These are phyloP conservation scores for Gracilinanus agilis DNA, from an alignment of 2,113 vertebrate species.

Conservation along the genomic window DNA sequence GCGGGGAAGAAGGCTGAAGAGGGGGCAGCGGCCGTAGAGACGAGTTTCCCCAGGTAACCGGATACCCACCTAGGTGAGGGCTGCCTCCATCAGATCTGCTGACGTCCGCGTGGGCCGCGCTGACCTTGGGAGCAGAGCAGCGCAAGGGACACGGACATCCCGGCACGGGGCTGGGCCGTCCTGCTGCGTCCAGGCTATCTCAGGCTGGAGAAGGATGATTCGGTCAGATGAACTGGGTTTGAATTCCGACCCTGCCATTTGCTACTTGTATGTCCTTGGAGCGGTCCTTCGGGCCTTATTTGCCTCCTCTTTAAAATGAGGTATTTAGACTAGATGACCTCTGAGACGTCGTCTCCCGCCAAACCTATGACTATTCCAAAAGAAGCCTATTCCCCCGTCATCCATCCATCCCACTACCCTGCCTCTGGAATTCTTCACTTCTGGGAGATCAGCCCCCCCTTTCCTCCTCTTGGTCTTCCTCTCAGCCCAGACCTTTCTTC, in stretches of 20 bases:
- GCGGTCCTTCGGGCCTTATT: background rate
- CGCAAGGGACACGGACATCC: background rate
- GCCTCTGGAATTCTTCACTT: background rate
- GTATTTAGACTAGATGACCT: background rate
- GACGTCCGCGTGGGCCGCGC: background rate
- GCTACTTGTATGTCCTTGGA: background rate
- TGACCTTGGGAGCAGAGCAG: background rate
- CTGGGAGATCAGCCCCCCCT: background rate
- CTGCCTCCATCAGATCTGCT: background rate
- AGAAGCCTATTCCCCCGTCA: background rate
- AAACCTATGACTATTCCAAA: background rate
- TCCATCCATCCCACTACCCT: background rate
- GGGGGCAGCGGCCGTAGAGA: background rate
- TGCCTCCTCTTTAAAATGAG: background rate
- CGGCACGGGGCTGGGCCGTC: background rate
- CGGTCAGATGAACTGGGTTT: background rate
- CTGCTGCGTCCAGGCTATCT: background rate
- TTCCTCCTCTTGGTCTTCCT: background rate
- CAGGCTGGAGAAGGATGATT: background rate
- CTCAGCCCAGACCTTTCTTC: background rate
- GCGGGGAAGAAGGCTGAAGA: slow-evolving; percentile 45
- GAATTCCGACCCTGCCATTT: background rate
- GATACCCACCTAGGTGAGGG: background rate
- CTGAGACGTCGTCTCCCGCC: background rate
- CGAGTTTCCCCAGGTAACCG: background rate